Conservation (phyloP, 2,797 vertebrate genomes). For the Salarias fasciatus region DNA sequence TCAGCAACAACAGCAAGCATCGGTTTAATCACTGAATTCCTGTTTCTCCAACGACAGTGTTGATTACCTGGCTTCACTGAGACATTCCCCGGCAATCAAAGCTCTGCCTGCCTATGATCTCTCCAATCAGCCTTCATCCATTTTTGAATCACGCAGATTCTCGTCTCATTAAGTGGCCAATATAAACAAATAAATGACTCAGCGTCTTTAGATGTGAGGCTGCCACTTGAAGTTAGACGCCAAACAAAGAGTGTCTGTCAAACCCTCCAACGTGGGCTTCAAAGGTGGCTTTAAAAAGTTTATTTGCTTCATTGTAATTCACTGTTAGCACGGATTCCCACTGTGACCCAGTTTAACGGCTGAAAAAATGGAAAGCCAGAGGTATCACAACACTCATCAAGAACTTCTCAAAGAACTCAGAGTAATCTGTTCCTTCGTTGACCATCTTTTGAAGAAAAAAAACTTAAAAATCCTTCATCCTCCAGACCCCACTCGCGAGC, state of each 20-base stretch:
- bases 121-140: conserved; percentile 47
- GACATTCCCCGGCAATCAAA: conserved; percentile 51
- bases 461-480: too few species aligned
- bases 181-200: conserved; percentile 33
- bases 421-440: not conserved
- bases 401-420: not conserved
- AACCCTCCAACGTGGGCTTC: not conserved
- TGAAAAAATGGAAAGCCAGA: too few species aligned
- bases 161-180: conserved; percentile 42
- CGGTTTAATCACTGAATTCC: conserved; percentile 40
- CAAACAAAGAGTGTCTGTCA: not conserved
- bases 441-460: not conserved
- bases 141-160: conserved; percentile 52
- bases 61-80: conserved; percentile 43
- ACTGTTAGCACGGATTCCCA: not conserved
- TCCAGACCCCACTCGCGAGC: too few species aligned
- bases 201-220: conserved; percentile 4
- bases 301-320: not conserved
- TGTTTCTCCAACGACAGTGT: conserved; percentile 25
- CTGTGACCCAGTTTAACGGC: conserved; percentile 11
- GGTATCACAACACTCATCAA: not conserved
- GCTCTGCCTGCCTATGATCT: conserved; percentile 25
- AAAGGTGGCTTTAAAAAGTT: conserved; percentile 6
- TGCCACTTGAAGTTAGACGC: not conserved
- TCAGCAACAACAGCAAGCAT: conserved; percentile 24